phyloP scores from a whole-genome alignment of 2,113 vertebrate genomes.

The Zosterops japonicus region DNA sequence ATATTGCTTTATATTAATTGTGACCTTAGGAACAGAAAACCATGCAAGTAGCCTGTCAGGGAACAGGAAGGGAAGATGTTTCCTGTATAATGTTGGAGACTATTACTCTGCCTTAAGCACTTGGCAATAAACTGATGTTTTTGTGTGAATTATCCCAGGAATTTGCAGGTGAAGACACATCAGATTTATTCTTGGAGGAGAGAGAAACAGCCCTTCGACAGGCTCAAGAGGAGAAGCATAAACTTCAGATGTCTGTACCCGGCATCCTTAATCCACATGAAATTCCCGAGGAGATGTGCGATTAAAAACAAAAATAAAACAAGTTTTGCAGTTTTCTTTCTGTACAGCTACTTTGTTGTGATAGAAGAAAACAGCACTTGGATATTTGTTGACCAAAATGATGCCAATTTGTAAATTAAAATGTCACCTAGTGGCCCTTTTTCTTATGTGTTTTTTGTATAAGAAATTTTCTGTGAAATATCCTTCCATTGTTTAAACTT shows the following conservation, averaged over 20 bases:
- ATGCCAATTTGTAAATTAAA: conserved; percentile 97
- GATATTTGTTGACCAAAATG: conserved; percentile 95
- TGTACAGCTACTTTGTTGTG: conserved; percentile 75
- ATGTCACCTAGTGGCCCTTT: conserved; percentile 95
- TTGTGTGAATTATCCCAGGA: conserved; percentile 75
- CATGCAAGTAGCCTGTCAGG: neutral
- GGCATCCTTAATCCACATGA: conserved; percentile 98
- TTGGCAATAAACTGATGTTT: neutral
- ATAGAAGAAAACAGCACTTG: conserved; percentile 81
- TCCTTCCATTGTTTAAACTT: conserved; percentile 88
- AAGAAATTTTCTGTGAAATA: conserved; percentile 89
- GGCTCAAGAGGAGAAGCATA: conserved; percentile 97
- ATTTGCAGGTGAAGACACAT: conserved; percentile 95
- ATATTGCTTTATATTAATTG: neutral
- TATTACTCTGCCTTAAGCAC: neutral
- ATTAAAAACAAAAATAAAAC: conserved; percentile 78
- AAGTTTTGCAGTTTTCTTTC: conserved; percentile 75
- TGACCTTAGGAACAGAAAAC: neutral
- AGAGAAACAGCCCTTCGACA: conserved; percentile 90
- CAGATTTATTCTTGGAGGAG: conserved; percentile 95
- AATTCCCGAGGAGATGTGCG: conserved; percentile 98
- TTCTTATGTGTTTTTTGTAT: conserved; percentile 96
- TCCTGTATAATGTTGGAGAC: neutral
- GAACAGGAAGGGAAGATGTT: neutral
- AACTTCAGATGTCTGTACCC: conserved; percentile 95